Evolutionary conservation across 92 coral and sea anemone genomes (phyloP).

Genomic region (Actinernus sp.): DNA sequence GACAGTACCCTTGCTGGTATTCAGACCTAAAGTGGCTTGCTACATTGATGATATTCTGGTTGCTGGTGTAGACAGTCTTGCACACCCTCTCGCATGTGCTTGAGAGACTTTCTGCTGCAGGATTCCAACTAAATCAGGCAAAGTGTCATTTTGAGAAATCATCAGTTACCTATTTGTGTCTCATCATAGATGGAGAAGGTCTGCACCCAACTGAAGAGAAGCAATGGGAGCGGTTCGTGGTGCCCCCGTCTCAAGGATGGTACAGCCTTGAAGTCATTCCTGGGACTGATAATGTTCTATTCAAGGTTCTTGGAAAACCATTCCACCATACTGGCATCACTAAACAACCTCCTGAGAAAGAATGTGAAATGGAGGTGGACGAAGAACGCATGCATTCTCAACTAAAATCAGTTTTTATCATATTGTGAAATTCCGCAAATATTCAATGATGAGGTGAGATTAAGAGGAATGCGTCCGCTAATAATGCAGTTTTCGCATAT

Average conservation of each 20-base stretch:
- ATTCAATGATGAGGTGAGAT: too few species aligned
- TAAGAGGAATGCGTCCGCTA: too few species aligned
- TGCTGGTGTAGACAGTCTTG: conserved; percentile 9
- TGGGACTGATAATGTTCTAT: conserved; percentile 50
- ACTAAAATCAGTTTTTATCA: too few species aligned
- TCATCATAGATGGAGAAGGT: conserved; percentile 48
- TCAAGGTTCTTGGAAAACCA: too few species aligned
- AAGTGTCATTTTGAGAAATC: too few species aligned
- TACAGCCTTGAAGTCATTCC: conserved; percentile 43
- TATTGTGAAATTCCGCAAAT: too few species aligned
- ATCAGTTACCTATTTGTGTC: too few species aligned
- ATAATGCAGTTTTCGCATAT: too few species aligned
- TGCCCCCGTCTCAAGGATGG: conserved; percentile 53
- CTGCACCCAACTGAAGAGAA: conserved; percentile 53
- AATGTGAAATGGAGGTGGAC: conserved; percentile 39
- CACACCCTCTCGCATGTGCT: conserved; percentile 39
- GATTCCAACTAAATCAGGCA: too few species aligned
- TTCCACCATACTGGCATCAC: conserved; percentile 33
- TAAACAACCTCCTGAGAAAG: conserved; percentile 27
- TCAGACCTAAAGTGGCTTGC: conserved; percentile 33
- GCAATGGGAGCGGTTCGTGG: conserved; percentile 32
- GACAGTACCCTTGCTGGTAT: conserved; percentile 49
- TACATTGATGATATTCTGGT: conserved; percentile 36
- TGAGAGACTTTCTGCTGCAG: conserved; percentile 44
- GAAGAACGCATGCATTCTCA: too few species aligned